Evolutionary conservation across 1,140 invertebrate genomes (phyloP).

Genomic region (Harpegnathos saltator): DNA sequence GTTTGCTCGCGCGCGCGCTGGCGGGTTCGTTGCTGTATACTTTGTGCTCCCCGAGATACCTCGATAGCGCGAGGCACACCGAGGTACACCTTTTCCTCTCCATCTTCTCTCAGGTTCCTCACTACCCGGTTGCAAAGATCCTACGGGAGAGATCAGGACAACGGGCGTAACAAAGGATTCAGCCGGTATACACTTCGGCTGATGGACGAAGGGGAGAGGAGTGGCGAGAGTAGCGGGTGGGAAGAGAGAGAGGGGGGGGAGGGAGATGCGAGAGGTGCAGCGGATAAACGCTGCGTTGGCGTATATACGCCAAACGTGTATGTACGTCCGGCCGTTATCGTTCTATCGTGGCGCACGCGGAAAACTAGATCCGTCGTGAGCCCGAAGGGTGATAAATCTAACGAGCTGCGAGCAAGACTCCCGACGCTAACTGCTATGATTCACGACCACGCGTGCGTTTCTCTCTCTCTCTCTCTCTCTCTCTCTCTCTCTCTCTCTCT

Average conservation of each 20-base stretch:
- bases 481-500: too few species aligned
- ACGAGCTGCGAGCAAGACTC: slow-evolving; percentile 72
- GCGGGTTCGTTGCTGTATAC: slow-evolving; percentile 69
- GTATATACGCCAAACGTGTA: slow-evolving; percentile 33
- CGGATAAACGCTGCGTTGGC: slow-evolving; percentile 47
- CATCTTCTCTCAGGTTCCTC: slow-evolving; percentile 58
- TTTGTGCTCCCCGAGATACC: slow-evolving; percentile 75
- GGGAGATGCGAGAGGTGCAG: slow-evolving; percentile 36
- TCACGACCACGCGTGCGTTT: slow-evolving; percentile 75
- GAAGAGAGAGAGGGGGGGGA: not conserved
- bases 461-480: not conserved
- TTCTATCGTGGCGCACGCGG: slow-evolving; percentile 63
- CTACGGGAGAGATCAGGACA: slow-evolving; percentile 75
- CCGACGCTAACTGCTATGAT: slow-evolving; percentile 74
- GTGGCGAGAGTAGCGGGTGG: slow-evolving; percentile 37
- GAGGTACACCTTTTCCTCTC: slow-evolving; percentile 55
- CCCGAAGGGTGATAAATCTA: slow-evolving; percentile 78
- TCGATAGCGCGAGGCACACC: slow-evolving; percentile 71
- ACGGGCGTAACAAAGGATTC: slow-evolving; percentile 80
- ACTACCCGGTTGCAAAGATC: slow-evolving; percentile 71
- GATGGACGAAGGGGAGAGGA: slow-evolving; percentile 13
- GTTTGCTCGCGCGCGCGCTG: slow-evolving; percentile 69
- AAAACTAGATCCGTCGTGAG: slow-evolving; percentile 78
- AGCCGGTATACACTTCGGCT: slow-evolving; percentile 45
- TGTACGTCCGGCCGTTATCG: slow-evolving; percentile 45